A percentile compares a stretch with the other conserved stretches of the same genome.
Evolutionary conservation across 2,113 vertebrate species (phyloP).

Genomic region (Epinephelus lanceolatus): DNA sequence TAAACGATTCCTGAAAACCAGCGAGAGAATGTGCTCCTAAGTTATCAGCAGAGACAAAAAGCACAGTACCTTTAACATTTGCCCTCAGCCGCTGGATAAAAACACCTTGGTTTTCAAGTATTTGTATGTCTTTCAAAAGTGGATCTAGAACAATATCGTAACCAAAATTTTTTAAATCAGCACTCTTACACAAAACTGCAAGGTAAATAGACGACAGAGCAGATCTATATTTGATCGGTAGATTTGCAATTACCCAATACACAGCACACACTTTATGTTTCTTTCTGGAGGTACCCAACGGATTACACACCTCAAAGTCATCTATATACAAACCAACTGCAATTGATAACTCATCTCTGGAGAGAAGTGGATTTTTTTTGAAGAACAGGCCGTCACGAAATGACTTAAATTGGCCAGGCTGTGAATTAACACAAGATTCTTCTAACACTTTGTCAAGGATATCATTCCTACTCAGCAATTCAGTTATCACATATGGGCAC

Average conservation of each 20-base stretch:
- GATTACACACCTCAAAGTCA: neutral
- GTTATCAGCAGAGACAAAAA: neutral
- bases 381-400: neutral
- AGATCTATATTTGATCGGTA: neutral
- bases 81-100: neutral
- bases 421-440: neutral
- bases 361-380: neutral
- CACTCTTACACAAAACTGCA: neutral
- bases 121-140: neutral
- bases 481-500: no score
- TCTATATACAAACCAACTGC: neutral
- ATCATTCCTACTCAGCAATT: neutral
- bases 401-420: neutral
- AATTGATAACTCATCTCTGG: neutral
- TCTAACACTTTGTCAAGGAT: neutral
- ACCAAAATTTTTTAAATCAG: neutral
- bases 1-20: conserved; percentile 28
- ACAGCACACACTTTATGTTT: neutral
- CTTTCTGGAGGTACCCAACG: conserved; percentile 3
- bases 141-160: neutral
- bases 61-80: neutral
- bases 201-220: neutral
- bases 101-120: neutral
- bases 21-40: neutral
- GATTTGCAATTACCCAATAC: neutral